Evolutionary conservation across 2,113 vertebrate genomes (phyloP).

Genomic region (Chaetorhynchus papuensis): DNA sequence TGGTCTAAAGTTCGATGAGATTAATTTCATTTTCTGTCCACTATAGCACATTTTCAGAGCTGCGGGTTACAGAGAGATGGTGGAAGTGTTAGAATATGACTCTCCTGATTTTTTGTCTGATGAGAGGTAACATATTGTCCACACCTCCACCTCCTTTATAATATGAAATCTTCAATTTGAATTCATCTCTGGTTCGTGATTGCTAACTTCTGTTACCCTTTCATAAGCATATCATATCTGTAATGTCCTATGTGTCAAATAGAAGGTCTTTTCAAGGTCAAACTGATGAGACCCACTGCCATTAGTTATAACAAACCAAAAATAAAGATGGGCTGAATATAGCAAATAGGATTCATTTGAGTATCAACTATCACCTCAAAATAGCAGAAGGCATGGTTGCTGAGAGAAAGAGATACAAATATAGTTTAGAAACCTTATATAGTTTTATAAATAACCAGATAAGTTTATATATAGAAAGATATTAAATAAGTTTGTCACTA

Average conservation of each 20-base stretch:
- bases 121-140: not conserved
- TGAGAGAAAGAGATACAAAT: constrained; percentile 58
- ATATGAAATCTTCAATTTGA: not conserved
- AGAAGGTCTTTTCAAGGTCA: not conserved
- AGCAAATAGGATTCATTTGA: constrained; percentile 30
- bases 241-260: not conserved
- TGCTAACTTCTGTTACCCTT: not conserved
- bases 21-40: not conserved
- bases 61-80: accelerated
- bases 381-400: constrained; percentile 50
- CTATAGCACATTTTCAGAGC: not conserved
- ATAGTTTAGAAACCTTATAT: constrained; percentile 57
- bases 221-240: not conserved
- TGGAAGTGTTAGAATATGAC: not conserved
- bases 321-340: constrained; percentile 49
- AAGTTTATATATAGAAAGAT: not conserved
- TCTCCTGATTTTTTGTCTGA: not conserved
- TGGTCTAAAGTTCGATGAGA: not conserved
- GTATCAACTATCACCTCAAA: constrained; percentile 51
- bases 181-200: not conserved
- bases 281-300: not conserved
- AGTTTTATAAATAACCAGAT: constrained; percentile 47
- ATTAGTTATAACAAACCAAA: not conserved
- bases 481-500: not conserved
- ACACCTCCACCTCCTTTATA: not conserved